Evolutionary conservation across 1,140 invertebrate species (phyloP).

Genomic region (Parapsyche elsis): DNA sequence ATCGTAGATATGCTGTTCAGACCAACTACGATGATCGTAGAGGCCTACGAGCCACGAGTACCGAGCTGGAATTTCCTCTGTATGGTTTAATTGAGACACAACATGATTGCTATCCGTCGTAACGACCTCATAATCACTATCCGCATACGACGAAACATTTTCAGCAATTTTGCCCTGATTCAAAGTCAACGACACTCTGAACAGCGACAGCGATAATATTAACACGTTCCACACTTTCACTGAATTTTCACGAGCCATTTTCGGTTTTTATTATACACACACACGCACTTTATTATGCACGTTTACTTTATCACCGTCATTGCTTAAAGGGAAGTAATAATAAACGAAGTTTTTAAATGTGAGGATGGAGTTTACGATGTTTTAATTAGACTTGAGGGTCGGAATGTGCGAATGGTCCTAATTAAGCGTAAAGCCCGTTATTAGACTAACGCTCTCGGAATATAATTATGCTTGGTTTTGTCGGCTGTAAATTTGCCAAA

Average conservation of each 20-base stretch:
- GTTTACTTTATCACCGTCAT: constrained; percentile 9
- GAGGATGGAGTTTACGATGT: too few species aligned
- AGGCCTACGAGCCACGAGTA: constrained; percentile 74
- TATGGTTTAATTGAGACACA: neutral
- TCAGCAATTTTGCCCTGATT: neutral
- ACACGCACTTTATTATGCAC: neutral
- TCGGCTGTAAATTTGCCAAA: too few species aligned
- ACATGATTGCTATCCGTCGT: neutral
- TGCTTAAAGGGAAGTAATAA: neutral
- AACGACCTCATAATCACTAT: neutral
- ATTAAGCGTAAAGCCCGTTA: too few species aligned
- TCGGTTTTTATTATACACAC: neutral
- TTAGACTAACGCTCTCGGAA: too few species aligned
- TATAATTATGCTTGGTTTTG: too few species aligned
- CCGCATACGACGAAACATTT: neutral
- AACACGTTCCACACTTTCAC: neutral
- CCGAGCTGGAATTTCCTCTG: constrained; percentile 56
- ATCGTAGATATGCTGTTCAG: constrained; percentile 59
- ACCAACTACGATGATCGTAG: constrained; percentile 76
- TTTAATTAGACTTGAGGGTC: too few species aligned
- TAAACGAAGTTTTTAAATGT: too few species aligned
- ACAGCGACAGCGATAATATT: neutral
- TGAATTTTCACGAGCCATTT: neutral
- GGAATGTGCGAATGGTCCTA: too few species aligned
- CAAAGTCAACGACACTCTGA: neutral